Conservation (phyloP, 2,888 invertebrate genomes). For the Syritta pipiens region DNA sequence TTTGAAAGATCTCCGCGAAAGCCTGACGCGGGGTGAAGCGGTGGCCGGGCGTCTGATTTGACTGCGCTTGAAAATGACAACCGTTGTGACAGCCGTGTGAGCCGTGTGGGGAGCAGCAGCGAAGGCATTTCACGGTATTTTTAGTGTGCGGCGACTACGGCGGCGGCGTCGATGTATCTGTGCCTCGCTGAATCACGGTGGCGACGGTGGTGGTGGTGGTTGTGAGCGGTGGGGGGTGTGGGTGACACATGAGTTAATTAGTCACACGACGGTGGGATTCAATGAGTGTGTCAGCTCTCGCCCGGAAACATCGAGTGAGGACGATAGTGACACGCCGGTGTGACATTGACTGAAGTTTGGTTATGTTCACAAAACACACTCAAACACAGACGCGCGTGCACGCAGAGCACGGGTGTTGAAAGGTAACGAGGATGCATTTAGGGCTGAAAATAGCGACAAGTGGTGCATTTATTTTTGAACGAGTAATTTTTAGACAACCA, state of each 20-base stretch:
- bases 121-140: constrained; percentile 31
- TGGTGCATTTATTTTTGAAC: too few relatives aligned
- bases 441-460: constrained; percentile 48
- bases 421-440: constrained; percentile 33
- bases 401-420: constrained; percentile 32
- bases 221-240: constrained; percentile 15
- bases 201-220: background rate
- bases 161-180: constrained; percentile 34
- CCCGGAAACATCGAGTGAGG: constrained; percentile 44
- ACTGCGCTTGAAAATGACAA: too few relatives aligned
- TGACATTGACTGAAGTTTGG: constrained; percentile 59
- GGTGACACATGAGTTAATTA: constrained; percentile 65
- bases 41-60: too few relatives aligned
- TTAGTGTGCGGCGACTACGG: constrained; percentile 26
- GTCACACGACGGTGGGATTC: constrained; percentile 62
- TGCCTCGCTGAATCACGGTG: background rate
- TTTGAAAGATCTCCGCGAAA: constrained; percentile 54
- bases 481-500: too few relatives aligned
- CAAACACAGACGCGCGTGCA: too few relatives aligned
- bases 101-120: background rate
- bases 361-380: constrained; percentile 12
- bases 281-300: constrained; percentile 56
- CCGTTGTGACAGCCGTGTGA: too few relatives aligned
- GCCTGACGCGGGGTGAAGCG: background rate
- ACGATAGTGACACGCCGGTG: constrained; percentile 2